Conservation (phyloP, 92 coral and sea anemone genomes). For the Phymanthus crucifer region DNA sequence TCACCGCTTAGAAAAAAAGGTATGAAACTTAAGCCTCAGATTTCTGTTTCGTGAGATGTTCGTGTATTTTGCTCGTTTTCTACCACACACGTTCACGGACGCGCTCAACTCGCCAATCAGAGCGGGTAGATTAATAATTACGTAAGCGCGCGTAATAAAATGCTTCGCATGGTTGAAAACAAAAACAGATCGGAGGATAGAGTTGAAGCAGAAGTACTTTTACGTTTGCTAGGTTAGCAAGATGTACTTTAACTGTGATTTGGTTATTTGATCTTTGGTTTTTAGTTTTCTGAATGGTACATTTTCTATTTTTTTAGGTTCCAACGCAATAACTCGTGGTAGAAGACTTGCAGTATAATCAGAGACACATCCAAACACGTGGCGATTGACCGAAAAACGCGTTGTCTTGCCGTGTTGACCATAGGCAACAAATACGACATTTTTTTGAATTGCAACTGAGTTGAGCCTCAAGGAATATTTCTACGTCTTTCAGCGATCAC, state of each 20-base stretch:
- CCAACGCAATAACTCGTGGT: neutral
- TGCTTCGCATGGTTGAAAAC: constrained; percentile 52
- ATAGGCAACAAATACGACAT: neutral
- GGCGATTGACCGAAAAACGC: constrained; percentile 11
- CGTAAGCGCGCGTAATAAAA: constrained; percentile 94
- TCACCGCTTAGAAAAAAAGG: neutral
- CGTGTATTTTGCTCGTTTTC: constrained; percentile 6
- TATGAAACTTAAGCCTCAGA: neutral
- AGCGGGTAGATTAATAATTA: constrained; percentile 47
- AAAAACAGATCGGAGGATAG: constrained; percentile 19
- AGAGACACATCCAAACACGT: constrained; percentile 31
- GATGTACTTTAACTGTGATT: neutral
- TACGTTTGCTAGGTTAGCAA: constrained; percentile 2
- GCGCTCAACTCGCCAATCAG: constrained; percentile 64
- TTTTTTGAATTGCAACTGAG: neutral
- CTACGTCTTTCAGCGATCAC: neutral
- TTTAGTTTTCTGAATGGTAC: neutral
- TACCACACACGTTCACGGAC: constrained; percentile 12
- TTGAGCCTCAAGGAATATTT: neutral
- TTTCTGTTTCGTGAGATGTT: neutral
- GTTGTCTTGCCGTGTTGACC: constrained; percentile 6
- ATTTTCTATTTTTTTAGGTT: neutral
- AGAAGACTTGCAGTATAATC: constrained; percentile 30
- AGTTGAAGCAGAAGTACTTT: constrained; percentile 13
- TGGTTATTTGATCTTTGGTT: neutral